Conservation (phyloP, 2,113 vertebrate species). For the Hydrolagus affinis region DNA sequence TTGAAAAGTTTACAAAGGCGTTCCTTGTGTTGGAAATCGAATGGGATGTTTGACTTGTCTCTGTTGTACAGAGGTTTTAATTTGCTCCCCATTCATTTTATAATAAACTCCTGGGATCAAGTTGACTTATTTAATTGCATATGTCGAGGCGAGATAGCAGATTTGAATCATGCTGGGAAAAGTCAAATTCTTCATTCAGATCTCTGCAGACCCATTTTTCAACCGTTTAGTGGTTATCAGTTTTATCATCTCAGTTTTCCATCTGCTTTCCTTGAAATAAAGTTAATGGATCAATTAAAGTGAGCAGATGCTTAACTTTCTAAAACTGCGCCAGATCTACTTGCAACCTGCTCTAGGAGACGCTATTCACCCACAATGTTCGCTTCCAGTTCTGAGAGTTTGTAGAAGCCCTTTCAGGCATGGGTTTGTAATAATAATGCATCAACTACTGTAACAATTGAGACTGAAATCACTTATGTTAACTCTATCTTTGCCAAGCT, state of each 20-base stretch:
- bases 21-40: neutral
- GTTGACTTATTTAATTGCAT: neutral
- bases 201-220: neutral
- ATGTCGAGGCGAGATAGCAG: neutral
- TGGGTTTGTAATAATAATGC: neutral
- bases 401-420: neutral
- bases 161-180: neutral
- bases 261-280: constrained; percentile 13
- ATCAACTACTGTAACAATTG: neutral
- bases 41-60: neutral
- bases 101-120: neutral
- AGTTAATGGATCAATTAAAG: neutral
- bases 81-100: neutral
- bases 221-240: neutral
- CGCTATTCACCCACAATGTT: neutral
- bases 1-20: neutral
- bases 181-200: neutral
- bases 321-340: neutral
- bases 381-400: neutral
- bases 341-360: neutral
- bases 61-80: neutral
- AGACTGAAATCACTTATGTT: neutral
- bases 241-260: neutral
- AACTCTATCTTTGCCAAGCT: no score
- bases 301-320: constrained; percentile 12